phyloP scores from a whole-genome alignment of 30 jellyfish, hydroid and myxozoan genomes.

The Pelagia noctiluca region DNA sequence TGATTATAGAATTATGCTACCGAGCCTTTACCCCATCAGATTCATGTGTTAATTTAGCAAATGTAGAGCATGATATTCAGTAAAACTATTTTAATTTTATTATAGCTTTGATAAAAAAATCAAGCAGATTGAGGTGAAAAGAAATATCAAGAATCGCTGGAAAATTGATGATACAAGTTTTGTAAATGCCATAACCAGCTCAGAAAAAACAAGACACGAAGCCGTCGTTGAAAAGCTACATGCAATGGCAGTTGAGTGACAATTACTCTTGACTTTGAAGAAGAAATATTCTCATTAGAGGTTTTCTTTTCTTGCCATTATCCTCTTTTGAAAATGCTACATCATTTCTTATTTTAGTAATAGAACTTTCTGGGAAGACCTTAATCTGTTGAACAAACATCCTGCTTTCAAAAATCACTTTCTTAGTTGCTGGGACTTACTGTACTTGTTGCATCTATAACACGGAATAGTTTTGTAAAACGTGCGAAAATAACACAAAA shows the following conservation, averaged over 20 bases:
- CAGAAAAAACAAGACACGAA: not conserved
- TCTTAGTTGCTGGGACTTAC: too few species aligned
- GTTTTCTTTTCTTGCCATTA: not conserved
- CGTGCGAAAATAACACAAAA: too few species aligned
- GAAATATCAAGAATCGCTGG: not conserved
- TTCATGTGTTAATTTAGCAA: not conserved
- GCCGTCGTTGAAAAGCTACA: not conserved
- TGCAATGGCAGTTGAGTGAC: slow-evolving; percentile 25
- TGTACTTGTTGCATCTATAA: too few species aligned
- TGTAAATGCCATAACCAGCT: not conserved
- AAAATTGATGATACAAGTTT: not conserved
- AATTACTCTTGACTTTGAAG: slow-evolving; percentile 13
- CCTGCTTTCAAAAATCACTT: too few species aligned
- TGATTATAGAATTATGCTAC: too few species aligned
- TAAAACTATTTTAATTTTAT: not conserved
- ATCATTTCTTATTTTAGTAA: too few species aligned
- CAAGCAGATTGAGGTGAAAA: not conserved
- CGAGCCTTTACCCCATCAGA: not conserved
- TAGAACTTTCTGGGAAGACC: too few species aligned
- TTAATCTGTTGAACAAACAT: too few species aligned
- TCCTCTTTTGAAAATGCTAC: not conserved
- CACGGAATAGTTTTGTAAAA: too few species aligned
- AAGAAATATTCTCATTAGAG: slow-evolving; percentile 17
- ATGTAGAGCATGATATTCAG: not conserved
- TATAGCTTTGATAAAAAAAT: slow-evolving; percentile 6